phyloP scores from a whole-genome alignment of 2,888 invertebrate species.

The Galerucella pusilla region DNA sequence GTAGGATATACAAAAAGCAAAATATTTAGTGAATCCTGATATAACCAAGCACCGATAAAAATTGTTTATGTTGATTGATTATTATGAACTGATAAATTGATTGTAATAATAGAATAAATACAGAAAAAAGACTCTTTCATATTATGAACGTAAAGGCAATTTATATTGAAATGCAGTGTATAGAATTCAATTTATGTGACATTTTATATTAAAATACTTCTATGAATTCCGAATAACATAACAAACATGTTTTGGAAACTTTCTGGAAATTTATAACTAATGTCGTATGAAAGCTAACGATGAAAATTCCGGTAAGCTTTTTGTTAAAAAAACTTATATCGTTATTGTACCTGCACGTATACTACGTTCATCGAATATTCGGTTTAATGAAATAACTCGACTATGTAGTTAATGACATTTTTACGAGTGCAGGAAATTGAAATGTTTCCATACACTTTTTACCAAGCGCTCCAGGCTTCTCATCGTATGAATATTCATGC shows the following conservation, averaged over 20 bases:
- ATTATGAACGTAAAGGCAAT: no score
- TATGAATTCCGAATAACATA: not conserved
- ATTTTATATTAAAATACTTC: not conserved
- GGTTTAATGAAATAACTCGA: constrained; percentile 13
- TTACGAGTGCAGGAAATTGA: constrained; percentile 19
- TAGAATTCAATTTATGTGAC: no score
- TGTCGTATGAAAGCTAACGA: not conserved
- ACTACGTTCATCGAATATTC: not conserved
- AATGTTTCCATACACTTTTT: constrained; percentile 16
- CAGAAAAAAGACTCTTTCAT: no score
- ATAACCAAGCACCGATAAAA: no score
- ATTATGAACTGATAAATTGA: no score
- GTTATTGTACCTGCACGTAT: not conserved
- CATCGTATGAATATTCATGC: constrained; percentile 24
- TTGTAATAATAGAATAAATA: no score
- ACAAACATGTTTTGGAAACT: not conserved
- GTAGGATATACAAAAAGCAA: no score
- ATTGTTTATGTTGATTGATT: no score
- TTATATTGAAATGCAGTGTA: no score
- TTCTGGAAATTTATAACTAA: not conserved
- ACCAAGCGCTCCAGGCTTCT: not conserved
- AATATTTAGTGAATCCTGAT: no score
- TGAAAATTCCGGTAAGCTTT: not conserved
- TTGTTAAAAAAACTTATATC: not conserved
- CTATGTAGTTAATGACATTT: constrained; percentile 11